Evolutionary conservation across 2,113 vertebrate species (phyloP).

Genomic region (Hypocryptadius cinnamomeus): DNA sequence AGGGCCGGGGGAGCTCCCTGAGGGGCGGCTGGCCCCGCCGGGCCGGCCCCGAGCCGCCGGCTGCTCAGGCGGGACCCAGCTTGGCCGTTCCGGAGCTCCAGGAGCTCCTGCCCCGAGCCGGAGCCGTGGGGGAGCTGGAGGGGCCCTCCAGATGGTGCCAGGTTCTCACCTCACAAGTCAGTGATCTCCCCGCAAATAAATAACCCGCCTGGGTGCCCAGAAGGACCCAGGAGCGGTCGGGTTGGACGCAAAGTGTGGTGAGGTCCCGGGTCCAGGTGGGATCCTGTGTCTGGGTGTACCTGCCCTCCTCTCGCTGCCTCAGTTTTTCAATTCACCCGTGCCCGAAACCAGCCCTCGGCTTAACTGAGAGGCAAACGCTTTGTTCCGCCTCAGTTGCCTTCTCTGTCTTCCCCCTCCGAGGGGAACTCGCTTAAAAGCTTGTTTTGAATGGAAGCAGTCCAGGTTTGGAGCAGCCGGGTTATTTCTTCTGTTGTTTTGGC

Average conservation of each 20-base stretch:
- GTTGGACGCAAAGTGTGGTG: fast-evolving
- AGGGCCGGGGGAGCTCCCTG: not conserved
- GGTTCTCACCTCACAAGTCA: fast-evolving
- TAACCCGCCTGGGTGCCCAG: fast-evolving
- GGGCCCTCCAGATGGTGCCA: fast-evolving
- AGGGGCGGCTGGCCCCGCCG: not conserved
- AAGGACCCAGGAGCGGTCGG: not conserved
- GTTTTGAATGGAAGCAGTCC: not conserved
- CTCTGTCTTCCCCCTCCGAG: not conserved
- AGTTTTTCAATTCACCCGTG: fast-evolving
- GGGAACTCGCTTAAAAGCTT: not conserved
- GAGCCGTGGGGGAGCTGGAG: not conserved
- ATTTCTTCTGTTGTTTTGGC: not conserved
- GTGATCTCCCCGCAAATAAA: fast-evolving
- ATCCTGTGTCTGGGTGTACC: not conserved
- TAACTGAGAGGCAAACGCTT: not conserved
- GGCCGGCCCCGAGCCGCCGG: too few relatives aligned
- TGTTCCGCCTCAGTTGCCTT: not conserved
- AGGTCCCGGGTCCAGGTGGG: not conserved
- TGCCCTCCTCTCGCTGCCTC: not conserved
- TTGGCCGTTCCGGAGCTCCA: not conserved
- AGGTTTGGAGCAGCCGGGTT: not conserved
- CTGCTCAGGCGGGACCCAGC: not conserved
- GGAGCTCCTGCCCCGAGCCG: not conserved
- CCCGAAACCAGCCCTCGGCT: not conserved